These are phyloP conservation scores for Aplocera efformata DNA, from an alignment of 2,888 invertebrate genomes.

Conservation along the genomic window DNA sequence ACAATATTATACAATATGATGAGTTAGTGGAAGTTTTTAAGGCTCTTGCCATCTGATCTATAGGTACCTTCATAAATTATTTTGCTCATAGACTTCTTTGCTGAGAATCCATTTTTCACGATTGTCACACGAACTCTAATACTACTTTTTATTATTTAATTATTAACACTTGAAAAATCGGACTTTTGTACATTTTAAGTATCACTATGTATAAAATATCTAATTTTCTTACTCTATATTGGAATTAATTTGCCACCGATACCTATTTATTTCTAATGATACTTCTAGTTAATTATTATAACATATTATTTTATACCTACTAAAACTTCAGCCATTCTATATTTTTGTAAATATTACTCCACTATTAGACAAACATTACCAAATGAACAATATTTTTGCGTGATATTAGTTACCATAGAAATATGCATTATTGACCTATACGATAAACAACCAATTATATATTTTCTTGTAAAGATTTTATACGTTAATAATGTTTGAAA, in stretches of 20 bases:
- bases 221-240: conserved; percentile 14
- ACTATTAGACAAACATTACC: conserved; percentile 44
- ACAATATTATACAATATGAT: background rate
- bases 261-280: conserved; percentile 55
- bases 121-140: no score
- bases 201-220: no score
- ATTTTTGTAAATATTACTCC: conserved; percentile 15
- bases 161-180: no score
- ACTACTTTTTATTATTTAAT: no score
- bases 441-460: conserved; percentile 43
- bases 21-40: no score
- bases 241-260: conserved; percentile 53
- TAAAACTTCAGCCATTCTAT: conserved; percentile 5
- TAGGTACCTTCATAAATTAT: conserved; percentile 4
- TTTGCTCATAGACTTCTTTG: no score
- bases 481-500: conserved; percentile 64
- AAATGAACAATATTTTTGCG: conserved; percentile 51
- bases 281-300: conserved; percentile 27
- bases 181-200: no score
- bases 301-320: conserved; percentile 1
- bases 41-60: no score
- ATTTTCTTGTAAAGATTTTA: conserved; percentile 39
- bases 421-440: conserved; percentile 37
- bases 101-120: no score
- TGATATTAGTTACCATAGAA: conserved; percentile 77